These are phyloP conservation scores for Musca domestica DNA, from an alignment of 1,140 invertebrate species.

Conservation along the genomic window DNA sequence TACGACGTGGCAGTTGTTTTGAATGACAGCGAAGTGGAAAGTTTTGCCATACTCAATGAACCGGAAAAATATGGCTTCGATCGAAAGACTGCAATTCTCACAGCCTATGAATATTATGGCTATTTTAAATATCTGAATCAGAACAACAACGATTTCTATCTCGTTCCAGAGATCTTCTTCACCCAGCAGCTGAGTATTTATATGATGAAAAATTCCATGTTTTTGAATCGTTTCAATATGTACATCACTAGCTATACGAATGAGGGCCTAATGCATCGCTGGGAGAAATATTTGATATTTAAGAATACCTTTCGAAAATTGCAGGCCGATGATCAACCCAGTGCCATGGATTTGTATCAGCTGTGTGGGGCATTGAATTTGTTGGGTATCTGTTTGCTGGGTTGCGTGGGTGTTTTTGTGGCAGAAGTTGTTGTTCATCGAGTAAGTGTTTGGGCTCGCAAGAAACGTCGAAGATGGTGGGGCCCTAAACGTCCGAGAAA, in stretches of 20 bases:
- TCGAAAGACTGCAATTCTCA: conserved; percentile 2
- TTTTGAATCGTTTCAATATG: conserved; percentile 22
- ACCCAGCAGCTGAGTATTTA: conserved; percentile 28
- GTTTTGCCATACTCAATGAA: background rate
- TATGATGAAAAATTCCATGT: conserved; percentile 23
- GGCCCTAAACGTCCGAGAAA: no score
- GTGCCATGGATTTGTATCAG: background rate
- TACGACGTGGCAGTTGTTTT: background rate
- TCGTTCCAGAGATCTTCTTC: conserved; percentile 18
- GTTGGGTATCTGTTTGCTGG: background rate
- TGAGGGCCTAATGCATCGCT: conserved; percentile 19
- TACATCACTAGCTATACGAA: conserved; percentile 12
- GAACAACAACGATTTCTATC: conserved; percentile 10
- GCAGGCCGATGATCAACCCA: background rate
- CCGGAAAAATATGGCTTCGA: background rate
- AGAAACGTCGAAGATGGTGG: no score
- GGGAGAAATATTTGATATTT: background rate
- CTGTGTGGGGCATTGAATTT: background rate
- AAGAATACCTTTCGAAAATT: background rate
- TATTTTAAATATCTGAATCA: conserved; percentile 8
- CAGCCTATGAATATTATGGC: conserved; percentile 16
- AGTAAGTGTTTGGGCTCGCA: no score
- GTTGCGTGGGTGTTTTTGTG: background rate
- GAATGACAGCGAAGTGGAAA: background rate
- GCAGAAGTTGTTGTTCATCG: background rate